Evolutionary conservation across 2,797 vertebrate species (phyloP), one percentile per base, ranked within the genome.

Genomic region (Luscinia megarhynchos): DNA sequence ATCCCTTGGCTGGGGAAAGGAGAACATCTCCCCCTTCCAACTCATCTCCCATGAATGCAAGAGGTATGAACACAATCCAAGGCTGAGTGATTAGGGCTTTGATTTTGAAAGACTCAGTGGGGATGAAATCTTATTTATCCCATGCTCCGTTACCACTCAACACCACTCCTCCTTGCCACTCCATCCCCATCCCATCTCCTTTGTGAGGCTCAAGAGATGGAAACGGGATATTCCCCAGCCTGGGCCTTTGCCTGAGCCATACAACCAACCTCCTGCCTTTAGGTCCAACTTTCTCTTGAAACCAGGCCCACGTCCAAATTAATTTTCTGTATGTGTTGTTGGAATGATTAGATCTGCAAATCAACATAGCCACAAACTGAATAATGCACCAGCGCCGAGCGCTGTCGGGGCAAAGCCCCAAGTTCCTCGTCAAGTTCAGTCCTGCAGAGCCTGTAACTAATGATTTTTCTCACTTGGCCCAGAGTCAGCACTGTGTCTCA

Each of bases 201-300:
- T 74, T 4, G 0, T 43, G 59, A 93, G 40, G 32, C 78, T 82
- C 59, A 45, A 82, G 74, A 92, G 76, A 62, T 87, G 76, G 53
- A 84, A 94, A 94, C 0, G 6, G 86, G 91, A 84, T 94, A 89
- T 84, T 93, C 87, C 61, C 58, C 50, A 66, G 55, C 26, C 62
- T 75, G 43, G 38, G 92, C 59, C 48, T 93, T 95, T 73, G 66
- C 93, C 89, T 90, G 80, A 90, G 95, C 95, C 95, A 90, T 89
- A 90, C 74, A 11, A 95, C 73, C 89, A 91, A 90, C 92, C 95
- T 93, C 95, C 92, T 83, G 91, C 95, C 95, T 96, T 97, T 86
- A 95, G 95, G 94, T 96, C 96, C 95, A 96, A 95, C 94, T 97
- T 96, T 97, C 95, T 97, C 95, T 96, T 93, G 95, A 96, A 96